These are phyloP conservation scores for Luidia sarsii DNA, from an alignment of 53 echinoderm and acorn worm species.

Conservation along the genomic window DNA sequence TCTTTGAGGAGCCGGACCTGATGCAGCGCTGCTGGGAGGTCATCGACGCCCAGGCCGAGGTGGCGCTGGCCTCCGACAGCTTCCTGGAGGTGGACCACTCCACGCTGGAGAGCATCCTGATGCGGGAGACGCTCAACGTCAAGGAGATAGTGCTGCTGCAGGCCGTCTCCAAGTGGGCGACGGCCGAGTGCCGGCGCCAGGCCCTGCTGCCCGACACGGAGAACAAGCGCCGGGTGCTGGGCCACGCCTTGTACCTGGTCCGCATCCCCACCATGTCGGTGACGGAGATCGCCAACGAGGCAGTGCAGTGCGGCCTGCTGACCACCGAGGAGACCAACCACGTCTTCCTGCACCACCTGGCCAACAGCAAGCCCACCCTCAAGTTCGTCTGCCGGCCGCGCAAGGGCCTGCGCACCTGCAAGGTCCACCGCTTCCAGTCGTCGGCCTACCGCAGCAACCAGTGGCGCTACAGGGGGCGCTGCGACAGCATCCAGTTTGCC, in stretches of 20 bases:
- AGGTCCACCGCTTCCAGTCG: slow-evolving; percentile 96
- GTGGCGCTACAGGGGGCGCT: slow-evolving; percentile 95
- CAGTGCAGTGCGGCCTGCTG: slow-evolving; percentile 78
- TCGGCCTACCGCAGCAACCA: slow-evolving; percentile 97
- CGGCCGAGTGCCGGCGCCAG: slow-evolving; percentile 80
- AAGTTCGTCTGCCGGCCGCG: slow-evolving; percentile 76
- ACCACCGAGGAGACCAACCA: slow-evolving; percentile 89
- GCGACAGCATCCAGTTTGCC: slow-evolving; percentile 98
- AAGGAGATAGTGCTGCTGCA: slow-evolving; percentile 95
- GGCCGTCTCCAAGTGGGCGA: slow-evolving; percentile 88
- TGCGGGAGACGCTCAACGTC: slow-evolving; percentile 92
- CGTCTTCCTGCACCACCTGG: slow-evolving; percentile 85
- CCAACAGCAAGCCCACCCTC: slow-evolving; percentile 83
- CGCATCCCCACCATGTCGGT: slow-evolving; percentile 94
- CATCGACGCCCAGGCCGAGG: slow-evolving; percentile 96
- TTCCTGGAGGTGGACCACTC: slow-evolving; percentile 90
- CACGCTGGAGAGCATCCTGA: slow-evolving; percentile 83
- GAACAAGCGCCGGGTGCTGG: slow-evolving; percentile 85
- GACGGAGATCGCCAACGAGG: slow-evolving; percentile 89
- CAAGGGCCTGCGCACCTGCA: slow-evolving; percentile 81
- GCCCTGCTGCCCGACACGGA: slow-evolving; percentile 71
- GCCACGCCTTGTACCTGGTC: slow-evolving; percentile 82
- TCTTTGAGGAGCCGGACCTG: slow-evolving; percentile 95
- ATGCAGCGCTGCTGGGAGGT: slow-evolving; percentile 99
- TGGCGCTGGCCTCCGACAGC: slow-evolving; percentile 90